These are phyloP conservation scores for Aspidiotus destructor DNA, from an alignment of 2,888 invertebrate genomes.

Conservation along the genomic window DNA sequence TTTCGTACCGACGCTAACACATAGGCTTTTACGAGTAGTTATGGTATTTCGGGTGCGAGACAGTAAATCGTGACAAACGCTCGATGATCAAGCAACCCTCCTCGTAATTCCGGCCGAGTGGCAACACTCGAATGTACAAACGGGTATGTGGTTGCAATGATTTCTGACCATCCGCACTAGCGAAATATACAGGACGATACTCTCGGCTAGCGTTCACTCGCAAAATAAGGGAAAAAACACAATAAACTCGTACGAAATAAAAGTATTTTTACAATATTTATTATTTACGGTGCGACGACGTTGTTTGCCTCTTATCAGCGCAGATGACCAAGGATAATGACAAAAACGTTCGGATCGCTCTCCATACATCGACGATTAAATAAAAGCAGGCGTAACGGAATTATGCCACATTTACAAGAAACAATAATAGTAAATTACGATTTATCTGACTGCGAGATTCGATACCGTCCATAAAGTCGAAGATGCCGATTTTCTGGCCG, in stretches of 20 bases:
- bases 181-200: too few species aligned
- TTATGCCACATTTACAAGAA: constrained; percentile 27
- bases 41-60: too few species aligned
- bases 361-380: constrained; percentile 19
- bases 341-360: neutral
- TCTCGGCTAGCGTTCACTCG: neutral
- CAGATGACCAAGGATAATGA: too few species aligned
- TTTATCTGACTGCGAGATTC: constrained; percentile 25
- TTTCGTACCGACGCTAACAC: neutral
- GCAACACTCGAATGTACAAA: neutral
- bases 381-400: constrained; percentile 31
- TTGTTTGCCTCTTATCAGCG: neutral
- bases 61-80: too few species aligned
- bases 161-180: neutral
- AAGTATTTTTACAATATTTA: constrained; percentile 1
- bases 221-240: neutral
- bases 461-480: constrained; percentile 28
- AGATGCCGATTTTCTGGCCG: constrained; percentile 13
- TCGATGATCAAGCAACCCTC: too few species aligned
- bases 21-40: too few species aligned
- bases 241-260: neutral
- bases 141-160: neutral
- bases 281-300: neutral
- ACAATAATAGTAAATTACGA: constrained; percentile 31
- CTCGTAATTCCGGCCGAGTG: too few species aligned